phyloP scores from a whole-genome alignment of 1,140 invertebrate genomes.

The Drosophila kepulauana region DNA sequence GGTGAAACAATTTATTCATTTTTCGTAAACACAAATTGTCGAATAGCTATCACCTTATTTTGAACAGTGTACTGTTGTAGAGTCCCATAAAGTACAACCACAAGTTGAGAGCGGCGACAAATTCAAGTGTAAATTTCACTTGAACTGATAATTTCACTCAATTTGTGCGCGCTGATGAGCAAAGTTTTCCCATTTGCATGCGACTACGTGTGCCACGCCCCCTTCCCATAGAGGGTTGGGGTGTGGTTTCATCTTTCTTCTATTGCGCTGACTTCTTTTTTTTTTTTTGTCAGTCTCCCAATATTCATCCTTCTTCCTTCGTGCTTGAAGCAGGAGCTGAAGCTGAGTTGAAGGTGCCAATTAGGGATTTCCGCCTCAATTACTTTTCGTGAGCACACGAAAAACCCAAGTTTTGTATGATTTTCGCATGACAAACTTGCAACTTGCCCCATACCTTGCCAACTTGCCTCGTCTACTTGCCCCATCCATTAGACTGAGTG shows the following conservation, averaged over 20 bases:
- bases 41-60: too few relatives aligned
- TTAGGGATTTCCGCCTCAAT: constrained; percentile 83
- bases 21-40: not conserved
- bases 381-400: constrained; percentile 79
- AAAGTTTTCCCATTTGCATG: constrained; percentile 83
- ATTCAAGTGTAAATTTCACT: constrained; percentile 82
- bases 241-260: constrained; percentile 44
- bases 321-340: constrained; percentile 33
- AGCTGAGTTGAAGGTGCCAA: constrained; percentile 77
- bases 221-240: not conserved
- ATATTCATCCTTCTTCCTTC: not conserved
- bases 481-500: constrained; percentile 32
- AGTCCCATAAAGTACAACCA: constrained; percentile 9
- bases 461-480: too few relatives aligned
- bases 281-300: constrained; percentile 6
- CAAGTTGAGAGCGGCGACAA: constrained; percentile 53
- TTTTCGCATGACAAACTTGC: constrained; percentile 82
- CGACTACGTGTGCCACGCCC: constrained; percentile 65
- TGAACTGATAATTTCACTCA: constrained; percentile 83
- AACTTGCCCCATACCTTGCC: constrained; percentile 42
- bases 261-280: constrained; percentile 13
- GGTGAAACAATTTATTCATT: too few relatives aligned
- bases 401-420: constrained; percentile 81
- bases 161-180: constrained; percentile 83
- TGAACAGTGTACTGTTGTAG: too few relatives aligned